Base-by-base conservation (phyloP, 1,140 invertebrate genomes). In the Trichoplusia ni region DNA sequence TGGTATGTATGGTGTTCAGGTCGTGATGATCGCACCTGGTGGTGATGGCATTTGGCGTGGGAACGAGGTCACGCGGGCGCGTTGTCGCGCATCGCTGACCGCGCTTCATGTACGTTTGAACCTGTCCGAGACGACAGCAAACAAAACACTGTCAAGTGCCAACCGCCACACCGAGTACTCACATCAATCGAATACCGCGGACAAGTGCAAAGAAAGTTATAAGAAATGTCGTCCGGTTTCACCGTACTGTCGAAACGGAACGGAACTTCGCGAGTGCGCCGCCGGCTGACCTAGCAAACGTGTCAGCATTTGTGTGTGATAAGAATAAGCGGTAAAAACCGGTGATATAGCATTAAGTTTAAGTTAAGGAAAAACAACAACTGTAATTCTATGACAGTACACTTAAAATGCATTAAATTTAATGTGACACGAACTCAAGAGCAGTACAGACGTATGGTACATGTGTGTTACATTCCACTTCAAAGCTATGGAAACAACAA, bases 41-140 rank as follows among this genome's bases (percentile, higher is more conserved):
- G 27, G 18, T 8, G 6, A 27, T 35, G 47, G 61, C 35, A 60
- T 72, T 61, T 49, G 65, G 65, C 80, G 83, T 88, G 85, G 68
- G 82, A 89, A 86, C 78, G 76, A 61, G 81, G 86, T 84, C 82
- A 89, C 60, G 81, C 82, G 78, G 80, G 67, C 82, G 79, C 71
- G 69, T 44, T 75, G 81, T 83, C 77, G 66, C 83, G 85, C 77
- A 60, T 76, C 72, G 81, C 66, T 77, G 77, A 19, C 63, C 56
- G 33, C 38, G 47, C 42, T 37, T 47, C 62, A 65, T 63, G 56
- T 56, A 59, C 38, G 27, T 47, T 60, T 33, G 29, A 47, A 60
- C 29, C 42, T 60, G 42, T 47, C 16, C 38, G n/a, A 35, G 4
- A 47, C 14, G 19, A 33, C 16, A 23, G 35, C 38, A 31, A 31